Conservation (phyloP, 2,797 vertebrate genomes). For the Tenualosa ilisha region DNA sequence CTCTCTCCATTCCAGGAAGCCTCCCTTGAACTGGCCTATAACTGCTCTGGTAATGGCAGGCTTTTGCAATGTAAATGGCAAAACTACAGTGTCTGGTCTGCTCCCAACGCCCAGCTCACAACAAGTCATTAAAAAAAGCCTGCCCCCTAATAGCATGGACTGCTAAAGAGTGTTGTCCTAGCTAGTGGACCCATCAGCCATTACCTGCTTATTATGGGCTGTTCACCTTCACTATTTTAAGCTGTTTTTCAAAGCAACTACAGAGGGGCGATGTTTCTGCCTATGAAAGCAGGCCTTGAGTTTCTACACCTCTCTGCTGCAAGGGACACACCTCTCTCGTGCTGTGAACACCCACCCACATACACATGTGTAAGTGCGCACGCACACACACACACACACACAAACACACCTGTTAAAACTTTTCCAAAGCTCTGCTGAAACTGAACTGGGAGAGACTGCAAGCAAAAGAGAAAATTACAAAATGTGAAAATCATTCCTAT, state of each 20-base stretch:
- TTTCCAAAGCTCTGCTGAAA: neutral
- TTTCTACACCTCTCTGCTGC: neutral
- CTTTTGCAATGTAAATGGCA: slow-evolving; percentile 24
- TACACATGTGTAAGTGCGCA: neutral
- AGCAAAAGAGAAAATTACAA: neutral
- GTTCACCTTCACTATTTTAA: slow-evolving; percentile 54
- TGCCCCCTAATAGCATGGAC: neutral
- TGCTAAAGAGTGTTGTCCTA: neutral
- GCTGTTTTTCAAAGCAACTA: slow-evolving; percentile 60
- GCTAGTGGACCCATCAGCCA: slow-evolving; percentile 54
- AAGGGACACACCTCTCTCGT: neutral
- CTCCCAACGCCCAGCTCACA: slow-evolving; percentile 64
- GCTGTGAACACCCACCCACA: neutral
- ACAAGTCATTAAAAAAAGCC: slow-evolving; percentile 54
- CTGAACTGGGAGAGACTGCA: neutral
- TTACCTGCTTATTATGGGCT: slow-evolving; percentile 64
- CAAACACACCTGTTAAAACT: slow-evolving; percentile 18
- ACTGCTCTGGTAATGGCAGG: neutral
- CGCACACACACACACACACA: neutral
- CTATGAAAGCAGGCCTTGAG: slow-evolving; percentile 51
- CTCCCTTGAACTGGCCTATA: neutral
- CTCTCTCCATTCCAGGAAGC: too few relatives aligned
- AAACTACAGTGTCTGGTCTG: slow-evolving; percentile 40
- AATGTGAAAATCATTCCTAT: slow-evolving; percentile 3
- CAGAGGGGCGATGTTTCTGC: neutral